These are phyloP conservation scores for Gasterosteus aculeatus DNA, from an alignment of 2,113 vertebrate genomes.

Conservation along the genomic window DNA sequence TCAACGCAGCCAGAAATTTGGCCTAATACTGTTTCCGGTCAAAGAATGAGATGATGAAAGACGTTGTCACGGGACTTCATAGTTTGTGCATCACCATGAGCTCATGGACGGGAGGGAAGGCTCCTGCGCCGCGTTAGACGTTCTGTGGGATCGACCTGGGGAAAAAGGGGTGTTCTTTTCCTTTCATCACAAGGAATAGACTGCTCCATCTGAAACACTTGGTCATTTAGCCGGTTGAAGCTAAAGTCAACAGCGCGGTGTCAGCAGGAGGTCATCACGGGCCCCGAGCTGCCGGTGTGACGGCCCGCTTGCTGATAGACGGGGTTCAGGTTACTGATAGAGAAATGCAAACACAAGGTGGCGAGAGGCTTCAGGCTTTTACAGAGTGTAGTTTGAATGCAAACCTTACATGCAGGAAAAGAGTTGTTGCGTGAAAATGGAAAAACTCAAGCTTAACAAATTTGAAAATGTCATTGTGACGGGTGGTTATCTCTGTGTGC, in stretches of 20 bases:
- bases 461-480: neutral
- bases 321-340: conserved; percentile 51
- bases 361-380: neutral
- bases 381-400: neutral
- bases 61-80: neutral
- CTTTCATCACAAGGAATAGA: conserved; percentile 10
- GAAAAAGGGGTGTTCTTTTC: neutral
- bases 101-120: neutral
- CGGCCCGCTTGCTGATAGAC: conserved; percentile 38
- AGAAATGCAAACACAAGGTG: conserved; percentile 45
- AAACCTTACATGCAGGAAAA: neutral
- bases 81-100: conserved; percentile 29
- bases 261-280: conserved; percentile 66
- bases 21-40: neutral
- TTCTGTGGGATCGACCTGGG: conserved; percentile 3
- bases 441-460: conserved; percentile 11
- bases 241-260: conserved; percentile 64
- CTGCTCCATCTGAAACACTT: conserved; percentile 28
- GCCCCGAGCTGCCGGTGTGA: conserved; percentile 18
- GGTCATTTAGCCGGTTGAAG: conserved; percentile 43
- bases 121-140: neutral
- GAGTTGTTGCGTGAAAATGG: neutral
- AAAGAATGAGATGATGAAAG: neutral
- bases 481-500: conserved; percentile 18
- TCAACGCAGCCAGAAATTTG: neutral